Evolutionary conservation across 1,140 invertebrate species (phyloP), one percentile per base, ranked within the genome.

Genomic region (Sesamia nonagrioides): DNA sequence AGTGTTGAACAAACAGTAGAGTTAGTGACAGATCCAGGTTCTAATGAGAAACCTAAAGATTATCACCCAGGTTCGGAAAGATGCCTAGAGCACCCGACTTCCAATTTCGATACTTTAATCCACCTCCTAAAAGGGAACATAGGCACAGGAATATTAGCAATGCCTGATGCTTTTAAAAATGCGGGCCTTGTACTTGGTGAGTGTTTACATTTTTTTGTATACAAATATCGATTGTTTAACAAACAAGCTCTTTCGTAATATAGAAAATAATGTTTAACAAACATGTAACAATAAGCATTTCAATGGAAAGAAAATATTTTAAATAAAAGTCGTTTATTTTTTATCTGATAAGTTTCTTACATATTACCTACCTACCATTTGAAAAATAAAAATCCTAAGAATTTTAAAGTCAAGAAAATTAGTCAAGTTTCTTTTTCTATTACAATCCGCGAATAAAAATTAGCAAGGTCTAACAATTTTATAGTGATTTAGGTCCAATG

Each of bases 161-260:
- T 98, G 97, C 97, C 98, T 54, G 96, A 98, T 95, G 98, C 97
- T 54, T 97, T 98, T 86, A 96, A 96, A 94, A 98, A 97, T 94
- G 96, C 98, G 75, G 98, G 98, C 18, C 94, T 98, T 76, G 95
- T 96, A 79, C 95, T 98, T 71, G 97, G 97, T 90, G 95, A 93
- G 84, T 90, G 52, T 37, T 18, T 66, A 68, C 35, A 66, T 27
- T 60, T 40, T 42, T 54, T 11, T 52, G 45, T 54, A 50, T 71
- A 54, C 33, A 54, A 27, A 69, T 50, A 68, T 69, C 33, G 17
- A 66, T 42, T 66, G 37, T 66, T 66, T 58, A 40, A 40, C 6
- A 40, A 61, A 15, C 35, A 15, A 1, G n/a, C n/a, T 37, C 6
- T 35, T 35, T 17, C 60, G 27, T 40, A 1, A 40, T 35, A 17